phyloP scores from a whole-genome alignment of 2,888 invertebrate species.

The Resseliella maxima region DNA sequence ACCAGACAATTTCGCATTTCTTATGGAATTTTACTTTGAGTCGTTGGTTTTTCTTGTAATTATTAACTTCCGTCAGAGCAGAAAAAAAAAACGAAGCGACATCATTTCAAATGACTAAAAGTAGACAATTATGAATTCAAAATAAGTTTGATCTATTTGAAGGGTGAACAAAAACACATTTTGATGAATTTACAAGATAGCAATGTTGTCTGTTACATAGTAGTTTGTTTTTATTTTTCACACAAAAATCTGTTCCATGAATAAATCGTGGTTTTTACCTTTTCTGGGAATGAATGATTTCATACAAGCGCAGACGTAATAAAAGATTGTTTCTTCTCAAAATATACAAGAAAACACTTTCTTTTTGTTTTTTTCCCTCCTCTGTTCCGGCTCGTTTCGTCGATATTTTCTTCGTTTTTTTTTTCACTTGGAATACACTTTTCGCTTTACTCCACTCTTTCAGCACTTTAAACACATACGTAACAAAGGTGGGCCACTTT shows the following conservation, averaged over 20 bases:
- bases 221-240: neutral
- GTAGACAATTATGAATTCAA: too few species aligned
- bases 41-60: neutral
- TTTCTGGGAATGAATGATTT: constrained; percentile 42
- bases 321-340: constrained; percentile 19
- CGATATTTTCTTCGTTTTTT: neutral
- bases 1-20: neutral
- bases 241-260: neutral
- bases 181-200: neutral
- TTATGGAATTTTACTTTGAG: neutral
- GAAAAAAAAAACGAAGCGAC: neutral
- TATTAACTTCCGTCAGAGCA: neutral
- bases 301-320: constrained; percentile 16
- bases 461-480: neutral
- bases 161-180: neutral
- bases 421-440: neutral
- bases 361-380: constrained; percentile 39
- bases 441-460: neutral
- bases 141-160: neutral
- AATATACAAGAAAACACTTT: constrained; percentile 23
- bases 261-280: constrained; percentile 9
- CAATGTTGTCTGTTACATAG: neutral
- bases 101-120: neutral
- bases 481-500: constrained; percentile 38
- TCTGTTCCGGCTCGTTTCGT: neutral